Percentiles rank a stretch among this genome's conserved stretches.
phyloP scores from a whole-genome alignment of 35 echinoderm and acorn worm species.

The Ophioderma brevispina region DNA sequence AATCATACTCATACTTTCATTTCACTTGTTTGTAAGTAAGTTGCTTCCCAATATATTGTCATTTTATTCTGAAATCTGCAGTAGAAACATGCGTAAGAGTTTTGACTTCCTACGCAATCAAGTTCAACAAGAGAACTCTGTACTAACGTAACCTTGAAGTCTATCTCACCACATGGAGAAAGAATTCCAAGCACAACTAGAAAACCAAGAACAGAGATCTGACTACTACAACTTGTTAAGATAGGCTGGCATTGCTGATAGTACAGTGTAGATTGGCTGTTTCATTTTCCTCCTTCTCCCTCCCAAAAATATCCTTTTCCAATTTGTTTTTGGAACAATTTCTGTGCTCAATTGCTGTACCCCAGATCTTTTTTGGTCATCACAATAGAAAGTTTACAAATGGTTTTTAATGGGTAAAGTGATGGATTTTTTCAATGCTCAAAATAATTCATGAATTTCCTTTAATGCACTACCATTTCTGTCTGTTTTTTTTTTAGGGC shows the following conservation, averaged over 20 bases:
- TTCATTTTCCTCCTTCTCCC: not conserved
- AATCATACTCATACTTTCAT: too few species aligned
- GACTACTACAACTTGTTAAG: slow-evolving; percentile 94
- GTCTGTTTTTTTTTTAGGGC: slow-evolving; percentile 29
- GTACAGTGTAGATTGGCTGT: slow-evolving; percentile 81
- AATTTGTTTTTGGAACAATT: too few species aligned
- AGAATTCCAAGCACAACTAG: slow-evolving; percentile 91
- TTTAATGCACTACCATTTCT: not conserved
- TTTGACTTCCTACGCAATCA: slow-evolving; percentile 85
- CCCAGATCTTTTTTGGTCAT: too few species aligned
- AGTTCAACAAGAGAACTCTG: slow-evolving; percentile 65
- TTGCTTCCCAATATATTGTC: not conserved
- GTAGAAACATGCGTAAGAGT: slow-evolving; percentile 78
- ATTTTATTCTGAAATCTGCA: slow-evolving; percentile 34
- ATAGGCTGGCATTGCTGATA: slow-evolving; percentile 85
- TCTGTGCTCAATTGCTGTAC: too few species aligned
- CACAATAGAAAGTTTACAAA: too few species aligned
- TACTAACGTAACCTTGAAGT: slow-evolving; percentile 87
- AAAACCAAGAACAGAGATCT: slow-evolving; percentile 95
- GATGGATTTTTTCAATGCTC: too few species aligned
- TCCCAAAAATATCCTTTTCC: not conserved
- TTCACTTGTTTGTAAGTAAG: not conserved
- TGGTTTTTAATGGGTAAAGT: too few species aligned
- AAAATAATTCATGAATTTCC: too few species aligned
- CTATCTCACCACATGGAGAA: slow-evolving; percentile 88